Conservation (phyloP, 2,113 vertebrate genomes). For the Bambusicola thoracicus region DNA sequence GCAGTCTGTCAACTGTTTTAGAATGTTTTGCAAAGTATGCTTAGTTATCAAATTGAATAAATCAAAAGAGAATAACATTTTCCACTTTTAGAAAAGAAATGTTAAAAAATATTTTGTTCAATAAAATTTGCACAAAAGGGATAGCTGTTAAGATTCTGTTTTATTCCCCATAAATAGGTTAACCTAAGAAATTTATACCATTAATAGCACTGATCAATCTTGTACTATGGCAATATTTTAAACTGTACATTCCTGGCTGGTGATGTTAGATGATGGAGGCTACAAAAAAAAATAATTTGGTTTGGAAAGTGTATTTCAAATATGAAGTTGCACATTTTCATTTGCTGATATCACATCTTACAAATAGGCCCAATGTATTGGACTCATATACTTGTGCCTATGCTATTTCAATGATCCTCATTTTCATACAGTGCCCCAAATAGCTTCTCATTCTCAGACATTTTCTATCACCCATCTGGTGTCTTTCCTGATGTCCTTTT, state of each 20-base stretch:
- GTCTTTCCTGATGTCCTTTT: neutral
- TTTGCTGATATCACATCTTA: accelerated
- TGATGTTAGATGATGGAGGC: accelerated
- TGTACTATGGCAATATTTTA: accelerated
- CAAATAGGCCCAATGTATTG: neutral
- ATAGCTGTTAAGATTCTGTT: accelerated
- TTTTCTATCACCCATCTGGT: neutral
- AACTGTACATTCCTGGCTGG: accelerated
- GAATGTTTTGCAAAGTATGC: neutral
- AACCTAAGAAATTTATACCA: neutral
- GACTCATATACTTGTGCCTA: accelerated
- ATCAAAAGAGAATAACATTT: neutral
- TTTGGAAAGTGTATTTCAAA: neutral
- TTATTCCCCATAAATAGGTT: too few species aligned
- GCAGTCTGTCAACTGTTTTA: neutral
- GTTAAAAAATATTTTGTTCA: neutral
- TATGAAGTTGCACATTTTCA: neutral
- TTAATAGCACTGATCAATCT: neutral
- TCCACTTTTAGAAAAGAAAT: neutral
- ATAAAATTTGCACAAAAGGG: neutral
- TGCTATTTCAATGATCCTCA: neutral
- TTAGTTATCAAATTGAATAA: neutral
- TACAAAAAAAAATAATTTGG: accelerated
- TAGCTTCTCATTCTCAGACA: neutral
- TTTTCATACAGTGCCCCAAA: neutral